phyloP scores from a whole-genome alignment of 1,140 invertebrate genomes.

The Euura lappo region DNA sequence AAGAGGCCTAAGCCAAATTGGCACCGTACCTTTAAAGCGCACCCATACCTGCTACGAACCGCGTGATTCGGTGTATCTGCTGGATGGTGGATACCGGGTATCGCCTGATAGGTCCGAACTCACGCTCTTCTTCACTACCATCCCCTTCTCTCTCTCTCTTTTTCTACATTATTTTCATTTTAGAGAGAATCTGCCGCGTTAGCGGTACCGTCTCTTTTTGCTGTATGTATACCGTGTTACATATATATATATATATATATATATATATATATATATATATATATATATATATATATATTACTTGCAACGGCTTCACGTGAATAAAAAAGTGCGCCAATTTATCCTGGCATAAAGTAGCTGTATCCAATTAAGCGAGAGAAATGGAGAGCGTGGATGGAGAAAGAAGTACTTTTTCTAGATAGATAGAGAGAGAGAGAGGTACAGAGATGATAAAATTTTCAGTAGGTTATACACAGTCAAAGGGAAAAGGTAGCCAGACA shows the following conservation, averaged over 20 bases:
- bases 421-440: not conserved
- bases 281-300: no score
- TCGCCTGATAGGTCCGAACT: no score
- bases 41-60: not conserved
- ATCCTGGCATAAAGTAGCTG: slow-evolving; percentile 6
- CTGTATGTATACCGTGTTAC: not conserved
- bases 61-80: not conserved
- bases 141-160: not conserved
- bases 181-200: slow-evolving; percentile 6
- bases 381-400: not conserved
- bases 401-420: not conserved
- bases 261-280: no score
- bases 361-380: slow-evolving; percentile 7
- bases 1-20: slow-evolving; percentile 1
- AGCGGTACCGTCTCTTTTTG: not conserved
- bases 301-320: not conserved
- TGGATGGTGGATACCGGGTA: no score
- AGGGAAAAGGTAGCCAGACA: no score
- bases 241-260: no score
- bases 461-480: no score
- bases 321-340: slow-evolving; percentile 4
- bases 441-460: not conserved
- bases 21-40: not conserved
- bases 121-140: not conserved
- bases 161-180: slow-evolving; percentile 7